Base-by-base conservation (phyloP, 2,888 invertebrate species). In the Stenichneumon culpator region DNA sequence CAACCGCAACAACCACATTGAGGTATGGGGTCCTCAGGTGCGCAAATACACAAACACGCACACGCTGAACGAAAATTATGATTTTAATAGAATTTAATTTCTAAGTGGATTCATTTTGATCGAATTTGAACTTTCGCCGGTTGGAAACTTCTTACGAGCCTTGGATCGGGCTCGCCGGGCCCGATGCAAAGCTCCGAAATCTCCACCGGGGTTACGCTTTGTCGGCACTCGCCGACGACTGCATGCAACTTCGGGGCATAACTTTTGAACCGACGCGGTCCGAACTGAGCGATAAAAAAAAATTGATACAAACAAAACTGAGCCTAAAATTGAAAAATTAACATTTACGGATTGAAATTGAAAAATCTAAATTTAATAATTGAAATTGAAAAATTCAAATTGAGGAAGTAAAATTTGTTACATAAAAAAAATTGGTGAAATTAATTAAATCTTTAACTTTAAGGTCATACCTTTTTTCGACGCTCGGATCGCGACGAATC, bases 1-100 rank as follows among this genome's bases (percentile, higher is more conserved):
- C 96, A 99, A 99, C 96, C 96, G 99, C 95, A 99, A 99, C 95
- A 98, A 96, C 95, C 98, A 98, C 96, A 97, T 98, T 95, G 97
- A 98, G 97, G 98, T 98, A 95, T 96, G 96, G 95, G 95, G 95
- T 93, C 95, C 95, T 92, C 95, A 96, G 96, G 96, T 96, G 96
- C 95, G 96, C 95, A 95, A 94, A 93, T 91, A 91, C 88, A 91
- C 89, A 88, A 91, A 92, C 92, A 93, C 92, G 92, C 92, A 92
- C 93, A 90, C 88, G 90, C 89, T 91, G 88, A 84, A 47, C 44
- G 16, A 86, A 88, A 84, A 82, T 82, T 86, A 78, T 77, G 78
- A 85, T 85, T 86, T 83, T 44, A n/a, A 19, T 79, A 79, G 65
- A 16, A 75, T 75, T 79, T 67, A 22, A 47, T 74, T 67, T 22